Conservation (phyloP, 2,113 vertebrate species). For the Pavo muticus region DNA sequence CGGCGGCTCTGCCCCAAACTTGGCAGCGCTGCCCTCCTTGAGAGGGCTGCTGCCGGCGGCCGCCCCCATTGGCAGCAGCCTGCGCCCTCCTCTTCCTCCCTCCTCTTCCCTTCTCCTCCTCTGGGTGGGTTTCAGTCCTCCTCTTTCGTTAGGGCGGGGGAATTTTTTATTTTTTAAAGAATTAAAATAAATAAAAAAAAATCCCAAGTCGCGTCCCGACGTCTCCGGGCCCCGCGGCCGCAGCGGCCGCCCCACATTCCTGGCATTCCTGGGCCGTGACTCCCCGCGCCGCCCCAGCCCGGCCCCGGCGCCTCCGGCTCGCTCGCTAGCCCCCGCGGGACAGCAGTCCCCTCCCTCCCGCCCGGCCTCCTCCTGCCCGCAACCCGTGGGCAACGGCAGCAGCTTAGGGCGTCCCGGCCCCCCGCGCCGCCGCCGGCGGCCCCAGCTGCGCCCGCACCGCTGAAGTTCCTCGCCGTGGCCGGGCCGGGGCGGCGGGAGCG, state of each 20-base stretch:
- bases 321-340: background rate
- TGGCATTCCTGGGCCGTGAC: slow-evolving; percentile 61
- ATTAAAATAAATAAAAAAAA: background rate
- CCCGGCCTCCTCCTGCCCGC: background rate
- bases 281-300: slow-evolving; percentile 35
- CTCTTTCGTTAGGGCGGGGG: background rate
- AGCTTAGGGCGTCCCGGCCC: background rate
- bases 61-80: slow-evolving; percentile 38
- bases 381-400: background rate
- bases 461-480: background rate
- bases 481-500: slow-evolving; percentile 18
- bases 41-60: background rate
- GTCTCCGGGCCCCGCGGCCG: background rate
- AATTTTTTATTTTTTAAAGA: background rate
- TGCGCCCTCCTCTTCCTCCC: slow-evolving; percentile 64
- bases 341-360: background rate
- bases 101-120: slow-evolving; percentile 40
- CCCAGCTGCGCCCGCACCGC: background rate
- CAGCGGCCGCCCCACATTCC: slow-evolving; percentile 60
- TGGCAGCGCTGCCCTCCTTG: background rate
- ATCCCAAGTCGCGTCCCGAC: slow-evolving; percentile 47
- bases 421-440: no score
- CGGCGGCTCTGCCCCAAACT: background rate
- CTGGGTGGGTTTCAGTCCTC: slow-evolving; percentile 44
- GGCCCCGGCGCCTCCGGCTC: background rate